These are phyloP conservation scores for Myodes glareolus DNA, from an alignment of 2,113 vertebrate genomes.

Conservation along the genomic window DNA sequence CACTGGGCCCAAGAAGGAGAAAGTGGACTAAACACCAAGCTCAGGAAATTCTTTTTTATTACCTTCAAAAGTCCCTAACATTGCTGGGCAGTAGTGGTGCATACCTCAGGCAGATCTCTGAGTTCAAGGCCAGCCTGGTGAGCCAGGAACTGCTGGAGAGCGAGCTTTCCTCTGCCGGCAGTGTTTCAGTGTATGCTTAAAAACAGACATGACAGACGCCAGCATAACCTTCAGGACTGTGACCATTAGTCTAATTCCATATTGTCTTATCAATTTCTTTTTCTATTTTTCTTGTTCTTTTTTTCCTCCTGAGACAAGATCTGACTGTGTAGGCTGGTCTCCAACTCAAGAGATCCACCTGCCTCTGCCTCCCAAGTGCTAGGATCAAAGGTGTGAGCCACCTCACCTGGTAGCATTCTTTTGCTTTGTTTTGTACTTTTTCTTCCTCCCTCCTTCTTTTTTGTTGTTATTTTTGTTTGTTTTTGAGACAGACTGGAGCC, in stretches of 20 bases:
- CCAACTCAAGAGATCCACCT: background rate
- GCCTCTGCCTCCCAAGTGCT: background rate
- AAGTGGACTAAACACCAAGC: background rate
- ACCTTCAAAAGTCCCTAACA: background rate
- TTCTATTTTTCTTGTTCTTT: background rate
- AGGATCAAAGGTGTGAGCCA: background rate
- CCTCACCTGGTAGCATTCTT: background rate
- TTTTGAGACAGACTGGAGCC: background rate
- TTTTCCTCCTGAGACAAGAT: background rate
- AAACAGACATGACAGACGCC: background rate
- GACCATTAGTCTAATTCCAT: background rate
- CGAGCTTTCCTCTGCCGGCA: background rate
- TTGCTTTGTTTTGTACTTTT: background rate
- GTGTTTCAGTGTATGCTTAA: background rate
- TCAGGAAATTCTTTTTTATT: background rate
- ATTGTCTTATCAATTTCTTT: background rate
- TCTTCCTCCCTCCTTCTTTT: background rate
- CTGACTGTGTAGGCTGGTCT: background rate
- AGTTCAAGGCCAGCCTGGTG: too few relatives aligned
- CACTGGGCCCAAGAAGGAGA: background rate
- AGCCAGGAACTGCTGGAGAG: background rate
- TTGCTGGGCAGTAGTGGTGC: too few relatives aligned
- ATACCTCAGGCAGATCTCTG: background rate
- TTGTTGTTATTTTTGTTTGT: background rate
- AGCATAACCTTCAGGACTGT: background rate